Evolutionary conservation across 2,888 invertebrate genomes (phyloP).

Genomic region (Synanthedon tipuliformis): DNA sequence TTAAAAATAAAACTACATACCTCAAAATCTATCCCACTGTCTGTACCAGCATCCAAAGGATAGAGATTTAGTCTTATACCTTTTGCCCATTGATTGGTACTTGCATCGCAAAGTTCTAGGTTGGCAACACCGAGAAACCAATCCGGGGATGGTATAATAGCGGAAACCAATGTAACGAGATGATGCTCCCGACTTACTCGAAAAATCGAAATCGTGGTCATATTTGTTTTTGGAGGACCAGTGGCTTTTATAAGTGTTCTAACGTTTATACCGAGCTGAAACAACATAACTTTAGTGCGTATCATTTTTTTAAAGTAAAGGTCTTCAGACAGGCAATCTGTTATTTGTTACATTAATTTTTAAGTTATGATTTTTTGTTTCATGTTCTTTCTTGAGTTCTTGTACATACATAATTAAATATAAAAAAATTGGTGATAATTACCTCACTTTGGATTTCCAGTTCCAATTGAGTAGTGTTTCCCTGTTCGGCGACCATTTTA

Average conservation of each 20-base stretch:
- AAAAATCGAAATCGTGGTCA: conserved; percentile 40
- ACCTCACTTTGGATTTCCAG: conserved; percentile 45
- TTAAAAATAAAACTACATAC: conserved; percentile 42
- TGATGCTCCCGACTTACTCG: conserved; percentile 43
- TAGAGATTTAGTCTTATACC: conserved; percentile 84
- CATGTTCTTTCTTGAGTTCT: neutral
- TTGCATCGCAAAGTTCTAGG: conserved; percentile 84
- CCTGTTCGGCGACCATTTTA: conserved; percentile 54
- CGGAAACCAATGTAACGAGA: conserved; percentile 45
- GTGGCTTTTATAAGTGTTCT: conserved; percentile 55
- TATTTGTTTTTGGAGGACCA: conserved; percentile 33
- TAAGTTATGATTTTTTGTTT: no score
- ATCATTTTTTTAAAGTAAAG: no score
- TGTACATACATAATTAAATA: neutral
- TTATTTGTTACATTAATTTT: no score
- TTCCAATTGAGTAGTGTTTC: conserved; percentile 54
- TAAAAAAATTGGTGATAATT: conserved; percentile 4
- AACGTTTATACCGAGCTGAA: conserved; percentile 35
- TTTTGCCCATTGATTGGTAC: conserved; percentile 82
- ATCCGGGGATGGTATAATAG: conserved; percentile 80
- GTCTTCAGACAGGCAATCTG: no score
- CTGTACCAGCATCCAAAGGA: conserved; percentile 97
- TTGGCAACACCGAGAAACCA: conserved; percentile 96
- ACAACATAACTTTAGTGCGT: no score
- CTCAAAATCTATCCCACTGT: conserved; percentile 90